Base-by-base conservation (phyloP, 2,113 vertebrate genomes). In the Nothocercus nigrocapillus region DNA sequence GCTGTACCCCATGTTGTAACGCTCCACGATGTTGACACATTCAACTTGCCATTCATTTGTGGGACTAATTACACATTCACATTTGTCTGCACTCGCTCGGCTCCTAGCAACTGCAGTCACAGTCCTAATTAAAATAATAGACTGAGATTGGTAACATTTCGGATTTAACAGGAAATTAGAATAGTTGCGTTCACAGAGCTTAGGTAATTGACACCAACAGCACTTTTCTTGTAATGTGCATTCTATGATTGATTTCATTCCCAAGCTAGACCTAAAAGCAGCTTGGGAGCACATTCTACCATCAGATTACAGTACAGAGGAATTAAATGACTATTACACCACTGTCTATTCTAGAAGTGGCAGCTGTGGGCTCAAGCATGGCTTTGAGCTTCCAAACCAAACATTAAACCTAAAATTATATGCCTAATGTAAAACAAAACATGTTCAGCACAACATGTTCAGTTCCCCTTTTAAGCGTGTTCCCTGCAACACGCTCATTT, bases 101-200 rank as follows among this genome's bases (percentile, higher is more conserved):
- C 81, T 95, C 97, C 91, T 96, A 97, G 97, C 96, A 97, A 97
- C 93, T 92, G 94, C 95, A 97, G 97, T 94, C 97, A 93, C 94
- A 96, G 96, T 90, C 95, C 96, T 97, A 96, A 97, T 98, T 97
- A 97, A 98, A 98, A 97, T 97, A 97, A 97, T 97, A 94, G 96
- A 96, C 95, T 84, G 91, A 94, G 96, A 97, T 96, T 96, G 95
- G 97, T 97, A 98, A 97, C 97, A 96, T 97, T 95, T 97, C 96
- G 93, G 97, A 97, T 97, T 98, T 98, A 98, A 97, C 97, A 95
- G 97, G 97, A 98, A 98, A 97, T 98, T 97, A 98, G 97, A 95
- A 96, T 96, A 95, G 92, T 97, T 97, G 94, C 90, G 59, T 98
- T 96, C 30, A n/a, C 94, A 93, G 95, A 97, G 96, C 90, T 96